Evolutionary conservation across 2,797 vertebrate genomes (phyloP).

Genomic region (Platalea minor): DNA sequence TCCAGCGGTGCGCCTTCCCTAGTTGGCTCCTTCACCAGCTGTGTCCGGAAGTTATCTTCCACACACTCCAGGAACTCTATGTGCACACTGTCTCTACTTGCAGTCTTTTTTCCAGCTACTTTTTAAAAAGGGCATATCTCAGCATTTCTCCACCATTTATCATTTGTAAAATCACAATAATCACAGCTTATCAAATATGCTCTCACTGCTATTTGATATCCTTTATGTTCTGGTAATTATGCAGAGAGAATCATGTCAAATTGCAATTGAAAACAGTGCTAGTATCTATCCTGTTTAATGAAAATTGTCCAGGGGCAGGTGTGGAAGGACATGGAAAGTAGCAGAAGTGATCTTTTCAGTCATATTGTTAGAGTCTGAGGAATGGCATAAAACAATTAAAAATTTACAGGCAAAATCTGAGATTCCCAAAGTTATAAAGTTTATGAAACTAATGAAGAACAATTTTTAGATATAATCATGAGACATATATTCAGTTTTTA

Average conservation of each 20-base stretch:
- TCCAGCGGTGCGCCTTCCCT: too few relatives aligned
- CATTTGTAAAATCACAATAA: neutral
- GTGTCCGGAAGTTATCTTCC: too few relatives aligned
- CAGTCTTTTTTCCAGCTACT: neutral
- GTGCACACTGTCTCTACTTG: neutral
- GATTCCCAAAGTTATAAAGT: neutral
- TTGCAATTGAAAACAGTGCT: neutral
- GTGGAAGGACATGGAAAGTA: neutral
- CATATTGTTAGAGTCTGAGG: neutral
- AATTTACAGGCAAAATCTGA: neutral
- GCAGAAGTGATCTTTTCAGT: neutral
- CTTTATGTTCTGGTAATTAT: neutral
- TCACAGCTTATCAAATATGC: neutral
- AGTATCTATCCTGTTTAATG: neutral
- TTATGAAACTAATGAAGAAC: neutral
- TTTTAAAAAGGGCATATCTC: neutral
- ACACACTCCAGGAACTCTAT: neutral
- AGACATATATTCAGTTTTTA: neutral
- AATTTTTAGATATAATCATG: neutral
- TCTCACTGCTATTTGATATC: neutral
- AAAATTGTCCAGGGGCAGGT: neutral
- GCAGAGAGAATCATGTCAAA: neutral
- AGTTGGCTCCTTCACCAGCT: too few relatives aligned
- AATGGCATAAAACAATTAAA: neutral
- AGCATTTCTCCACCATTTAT: neutral